Conservation (phyloP, 2,797 vertebrate genomes). For the Cyclura pinguis region DNA sequence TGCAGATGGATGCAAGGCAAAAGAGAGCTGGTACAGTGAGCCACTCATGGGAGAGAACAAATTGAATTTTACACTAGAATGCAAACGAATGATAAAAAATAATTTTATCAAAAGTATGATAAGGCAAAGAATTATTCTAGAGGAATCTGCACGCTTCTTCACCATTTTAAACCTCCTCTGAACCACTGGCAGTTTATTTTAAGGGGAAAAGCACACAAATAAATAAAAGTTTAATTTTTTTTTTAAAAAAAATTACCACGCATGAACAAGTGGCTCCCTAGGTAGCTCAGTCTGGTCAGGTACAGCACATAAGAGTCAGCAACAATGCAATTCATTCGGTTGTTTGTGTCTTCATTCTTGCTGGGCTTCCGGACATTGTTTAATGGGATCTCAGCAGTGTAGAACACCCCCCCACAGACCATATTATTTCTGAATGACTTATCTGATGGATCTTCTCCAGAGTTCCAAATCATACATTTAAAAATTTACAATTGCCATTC, state of each 20-base stretch:
- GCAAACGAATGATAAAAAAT: background rate
- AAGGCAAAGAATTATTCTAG: background rate
- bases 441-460: no score
- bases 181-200: background rate
- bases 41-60: background rate
- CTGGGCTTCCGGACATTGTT: background rate
- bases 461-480: no score
- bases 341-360: background rate
- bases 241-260: background rate
- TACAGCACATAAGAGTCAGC: background rate
- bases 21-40: background rate
- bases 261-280: background rate
- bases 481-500: no score
- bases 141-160: no score
- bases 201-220: background rate
- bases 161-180: background rate
- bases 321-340: background rate
- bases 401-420: background rate
- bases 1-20: conserved; percentile 1
- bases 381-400: background rate
- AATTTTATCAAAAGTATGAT: background rate
- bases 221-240: background rate
- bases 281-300: background rate
- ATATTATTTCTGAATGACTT: background rate
- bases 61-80: conserved; percentile 3